Evolutionary conservation across 92 coral and sea anemone genomes (phyloP).

Genomic region (Siderastrea radians): DNA sequence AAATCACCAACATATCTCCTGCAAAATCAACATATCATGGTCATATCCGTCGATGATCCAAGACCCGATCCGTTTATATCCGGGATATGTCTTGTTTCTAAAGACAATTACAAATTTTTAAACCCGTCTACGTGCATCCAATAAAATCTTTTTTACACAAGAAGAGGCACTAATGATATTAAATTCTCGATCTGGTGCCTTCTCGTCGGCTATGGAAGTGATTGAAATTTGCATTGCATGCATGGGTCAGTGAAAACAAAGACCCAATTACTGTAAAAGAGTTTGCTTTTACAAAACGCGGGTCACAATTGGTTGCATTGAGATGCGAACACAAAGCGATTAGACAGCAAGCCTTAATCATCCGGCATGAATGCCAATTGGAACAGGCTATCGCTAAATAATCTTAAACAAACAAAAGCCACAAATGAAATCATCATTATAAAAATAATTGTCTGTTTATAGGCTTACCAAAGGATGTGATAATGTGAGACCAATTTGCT

Average conservation of each 20-base stretch:
- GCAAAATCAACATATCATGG: neutral
- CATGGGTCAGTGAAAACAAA: conserved; percentile 37
- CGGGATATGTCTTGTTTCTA: too few relatives aligned
- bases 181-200: conserved; percentile 10
- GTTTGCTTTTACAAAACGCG: conserved; percentile 15
- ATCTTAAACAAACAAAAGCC: conserved; percentile 13
- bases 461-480: conserved; percentile 27
- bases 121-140: too few relatives aligned
- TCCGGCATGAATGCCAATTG: conserved; percentile 11
- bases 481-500: conserved; percentile 1
- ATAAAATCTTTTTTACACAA: neutral
- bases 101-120: too few relatives aligned
- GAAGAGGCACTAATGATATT: conserved; percentile 1
- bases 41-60: neutral
- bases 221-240: conserved; percentile 40
- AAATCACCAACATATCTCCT: neutral
- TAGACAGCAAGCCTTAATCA: neutral
- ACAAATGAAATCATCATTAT: conserved; percentile 24
- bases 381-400: conserved; percentile 29
- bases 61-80: neutral
- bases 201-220: neutral
- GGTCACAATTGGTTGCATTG: conserved; percentile 25
- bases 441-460: conserved; percentile 25
- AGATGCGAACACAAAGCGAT: conserved; percentile 25
- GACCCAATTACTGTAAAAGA: conserved; percentile 1